Evolutionary conservation across 1,140 invertebrate species (phyloP), one percentile per base, ranked within the genome.

Genomic region (Lasioglossum albipes): DNA sequence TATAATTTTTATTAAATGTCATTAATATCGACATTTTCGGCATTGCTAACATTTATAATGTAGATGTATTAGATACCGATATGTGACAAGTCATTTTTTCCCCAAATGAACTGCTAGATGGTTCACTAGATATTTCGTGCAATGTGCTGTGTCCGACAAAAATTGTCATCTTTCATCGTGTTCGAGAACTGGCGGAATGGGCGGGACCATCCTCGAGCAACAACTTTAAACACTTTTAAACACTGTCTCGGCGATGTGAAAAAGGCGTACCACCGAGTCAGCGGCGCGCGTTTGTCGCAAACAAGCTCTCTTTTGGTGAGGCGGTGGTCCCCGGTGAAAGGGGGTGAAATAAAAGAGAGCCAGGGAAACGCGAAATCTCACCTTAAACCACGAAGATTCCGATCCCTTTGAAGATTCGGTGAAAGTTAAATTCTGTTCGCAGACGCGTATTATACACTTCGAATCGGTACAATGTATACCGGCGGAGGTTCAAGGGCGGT

Each of bases 341-440:
- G 27, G 10, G 31, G 4, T 22, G 20, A 4, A n/a, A 71, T 57
- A 75, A 70, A 66, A 57, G 66, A 45, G n/a, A 71, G 13, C 0
- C 61, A 72, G 70, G 20, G 65, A 77, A 77, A 86, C 52, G 82
- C 67, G 45, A 79, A 86, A 86, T 87, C 78, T 84, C 85, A 81
- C 81, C 84, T 84, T 86, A 84, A 86, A 86, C 81, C 85, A 84
- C 69, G 16, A 59, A 65, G 74, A 84, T 79, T 49, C 69, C 62
- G 31, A 57, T 69, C 64, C 72, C 84, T 87, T 87, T 86, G 84
- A 87, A 84, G 81, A 75, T 62, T 70, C 59, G 68, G 42, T 66
- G 66, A 75, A 84, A 84, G 82, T 86, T 65, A 84, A 84, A 87
- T 86, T 87, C 86, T 84, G 82, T 86, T 86, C 61, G 84, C 27